These are phyloP conservation scores for Polymixis lichenea DNA, from an alignment of 2,888 invertebrate genomes.

Conservation along the genomic window DNA sequence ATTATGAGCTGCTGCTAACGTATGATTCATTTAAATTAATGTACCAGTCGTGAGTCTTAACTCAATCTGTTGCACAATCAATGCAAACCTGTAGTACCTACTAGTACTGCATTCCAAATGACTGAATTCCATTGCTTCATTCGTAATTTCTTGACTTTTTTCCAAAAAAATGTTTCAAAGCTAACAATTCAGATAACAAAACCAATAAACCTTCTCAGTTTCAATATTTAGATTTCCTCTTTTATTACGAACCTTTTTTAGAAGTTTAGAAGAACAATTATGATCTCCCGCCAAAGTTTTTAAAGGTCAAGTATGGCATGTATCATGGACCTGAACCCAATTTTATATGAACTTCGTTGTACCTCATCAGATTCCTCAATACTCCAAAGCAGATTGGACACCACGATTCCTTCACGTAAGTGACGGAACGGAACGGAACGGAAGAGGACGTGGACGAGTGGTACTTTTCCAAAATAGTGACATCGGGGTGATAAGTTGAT, in stretches of 20 bases:
- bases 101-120: background rate
- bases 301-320: slow-evolving; percentile 36
- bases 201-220: background rate
- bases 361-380: background rate
- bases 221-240: slow-evolving; percentile 18
- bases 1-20: background rate
- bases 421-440: too few relatives aligned
- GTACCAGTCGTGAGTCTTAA: background rate
- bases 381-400: slow-evolving; percentile 7
- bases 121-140: background rate
- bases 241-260: slow-evolving; percentile 4
- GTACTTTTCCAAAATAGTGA: background rate
- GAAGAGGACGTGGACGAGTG: too few relatives aligned
- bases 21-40: too few relatives aligned
- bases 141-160: background rate
- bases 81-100: background rate
- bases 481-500: background rate
- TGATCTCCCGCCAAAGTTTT: slow-evolving; percentile 19
- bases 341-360: slow-evolving; percentile 3
- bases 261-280: slow-evolving; percentile 8
- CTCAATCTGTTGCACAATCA: background rate
- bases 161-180: background rate
- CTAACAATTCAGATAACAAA: slow-evolving; percentile 1
- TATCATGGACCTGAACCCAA: background rate
- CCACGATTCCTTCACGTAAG: background rate